Evolutionary conservation across 2,888 invertebrate genomes (phyloP).

Genomic region (Apamea anceps): DNA sequence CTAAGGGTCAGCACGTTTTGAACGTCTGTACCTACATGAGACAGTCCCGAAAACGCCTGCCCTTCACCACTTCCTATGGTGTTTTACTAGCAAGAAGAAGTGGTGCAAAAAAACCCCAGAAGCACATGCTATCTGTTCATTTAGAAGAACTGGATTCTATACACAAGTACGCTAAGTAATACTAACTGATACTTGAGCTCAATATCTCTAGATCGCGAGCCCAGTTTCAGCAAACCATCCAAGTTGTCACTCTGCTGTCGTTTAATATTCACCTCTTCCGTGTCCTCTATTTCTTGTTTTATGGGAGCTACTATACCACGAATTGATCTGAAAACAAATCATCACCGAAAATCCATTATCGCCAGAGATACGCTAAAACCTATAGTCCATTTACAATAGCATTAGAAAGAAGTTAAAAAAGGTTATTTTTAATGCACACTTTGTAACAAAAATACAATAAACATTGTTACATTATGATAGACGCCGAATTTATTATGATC

Average conservation of each 20-base stretch:
- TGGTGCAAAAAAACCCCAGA: background rate
- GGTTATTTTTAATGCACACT: too few relatives aligned
- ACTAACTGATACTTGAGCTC: constrained; percentile 80
- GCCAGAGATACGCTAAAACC: background rate
- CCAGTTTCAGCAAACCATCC: constrained; percentile 85
- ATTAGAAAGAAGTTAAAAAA: too few relatives aligned
- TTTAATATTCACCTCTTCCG: constrained; percentile 87
- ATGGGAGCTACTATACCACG: constrained; percentile 92
- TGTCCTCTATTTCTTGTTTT: constrained; percentile 92
- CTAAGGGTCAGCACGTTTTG: background rate
- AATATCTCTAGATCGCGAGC: constrained; percentile 86
- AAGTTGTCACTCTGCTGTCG: constrained; percentile 91
- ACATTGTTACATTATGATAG: too few relatives aligned
- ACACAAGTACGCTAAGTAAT: background rate
- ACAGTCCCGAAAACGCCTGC: background rate
- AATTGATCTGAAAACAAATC: constrained; percentile 86
- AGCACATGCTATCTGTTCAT: background rate
- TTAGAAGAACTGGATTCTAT: background rate
- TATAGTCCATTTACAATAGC: too few relatives aligned
- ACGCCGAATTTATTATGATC: too few relatives aligned
- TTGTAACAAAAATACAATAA: too few relatives aligned
- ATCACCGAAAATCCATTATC: background rate
- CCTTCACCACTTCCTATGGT: background rate
- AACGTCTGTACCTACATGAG: background rate
- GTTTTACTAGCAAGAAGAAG: background rate